phyloP scores from a whole-genome alignment of 2,113 vertebrate genomes.

The Pygathrix nemaeus region DNA sequence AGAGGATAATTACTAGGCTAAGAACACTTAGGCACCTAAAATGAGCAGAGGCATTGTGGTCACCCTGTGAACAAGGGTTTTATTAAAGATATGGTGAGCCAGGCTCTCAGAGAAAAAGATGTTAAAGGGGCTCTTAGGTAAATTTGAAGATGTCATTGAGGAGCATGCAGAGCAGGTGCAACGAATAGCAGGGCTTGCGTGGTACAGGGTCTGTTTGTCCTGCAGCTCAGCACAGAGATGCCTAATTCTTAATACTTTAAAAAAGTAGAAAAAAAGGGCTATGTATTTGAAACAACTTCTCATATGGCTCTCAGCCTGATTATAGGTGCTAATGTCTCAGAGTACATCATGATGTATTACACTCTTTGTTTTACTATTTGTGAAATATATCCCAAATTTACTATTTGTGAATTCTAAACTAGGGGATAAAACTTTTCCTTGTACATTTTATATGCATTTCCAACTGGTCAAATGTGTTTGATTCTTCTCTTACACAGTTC shows the following conservation, averaged over 20 bases:
- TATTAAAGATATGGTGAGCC: neutral
- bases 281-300: neutral
- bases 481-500: neutral
- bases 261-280: neutral
- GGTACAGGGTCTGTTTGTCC: neutral
- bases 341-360: neutral
- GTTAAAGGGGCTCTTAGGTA: neutral
- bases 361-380: neutral
- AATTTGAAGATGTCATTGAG: conserved; percentile 48
- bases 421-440: neutral
- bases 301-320: neutral
- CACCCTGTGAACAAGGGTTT: neutral
- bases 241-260: neutral
- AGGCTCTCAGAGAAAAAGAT: neutral
- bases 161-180: neutral
- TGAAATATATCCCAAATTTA: neutral
- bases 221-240: neutral
- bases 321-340: neutral
- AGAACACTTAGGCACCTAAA: neutral
- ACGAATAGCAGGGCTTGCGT: neutral
- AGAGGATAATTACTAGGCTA: neutral
- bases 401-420: neutral
- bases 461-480: neutral
- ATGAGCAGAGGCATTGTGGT: neutral
- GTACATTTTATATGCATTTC: neutral